Percentiles rank a stretch among this genome's conserved stretches.
Evolutionary conservation across 2,113 vertebrate species (phyloP).

Genomic region (Echinops telfairi): DNA sequence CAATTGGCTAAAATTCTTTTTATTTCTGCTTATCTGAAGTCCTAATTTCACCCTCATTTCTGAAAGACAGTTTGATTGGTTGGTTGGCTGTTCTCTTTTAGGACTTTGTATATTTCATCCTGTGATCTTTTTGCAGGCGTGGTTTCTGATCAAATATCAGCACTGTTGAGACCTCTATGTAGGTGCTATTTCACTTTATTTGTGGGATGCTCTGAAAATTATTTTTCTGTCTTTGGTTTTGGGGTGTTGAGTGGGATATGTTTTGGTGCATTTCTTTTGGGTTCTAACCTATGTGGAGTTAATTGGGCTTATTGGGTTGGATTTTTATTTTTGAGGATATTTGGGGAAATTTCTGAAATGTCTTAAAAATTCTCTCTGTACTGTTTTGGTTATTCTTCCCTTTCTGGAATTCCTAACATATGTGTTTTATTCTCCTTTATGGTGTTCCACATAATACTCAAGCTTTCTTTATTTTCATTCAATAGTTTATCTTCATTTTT

Average conservation of each 20-base stretch:
- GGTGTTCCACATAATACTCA: not conserved
- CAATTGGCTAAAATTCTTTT: too few relatives aligned
- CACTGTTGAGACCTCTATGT: not conserved
- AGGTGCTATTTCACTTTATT: not conserved
- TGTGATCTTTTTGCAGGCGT: not conserved
- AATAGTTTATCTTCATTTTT: not conserved
- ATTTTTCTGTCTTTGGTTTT: not conserved
- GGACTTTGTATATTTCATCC: too few relatives aligned
- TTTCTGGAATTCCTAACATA: not conserved
- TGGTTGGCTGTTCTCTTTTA: too few relatives aligned
- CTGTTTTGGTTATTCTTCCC: not conserved
- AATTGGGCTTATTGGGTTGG: not conserved
- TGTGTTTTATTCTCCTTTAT: not conserved
- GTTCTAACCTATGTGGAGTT: not conserved
- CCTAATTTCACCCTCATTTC: too few relatives aligned
- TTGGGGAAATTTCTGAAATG: not conserved
- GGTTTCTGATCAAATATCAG: not conserved
- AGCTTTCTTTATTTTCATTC: not conserved
- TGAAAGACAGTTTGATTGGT: too few relatives aligned
- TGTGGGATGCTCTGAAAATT: not conserved
- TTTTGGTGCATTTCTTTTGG: not conserved
- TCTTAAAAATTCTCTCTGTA: not conserved
- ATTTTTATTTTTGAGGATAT: not conserved
- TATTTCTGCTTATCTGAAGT: too few relatives aligned
- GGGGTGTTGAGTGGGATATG: not conserved